Conservation (phyloP, 2,797 vertebrate species). For the Apogon talboti region DNA sequence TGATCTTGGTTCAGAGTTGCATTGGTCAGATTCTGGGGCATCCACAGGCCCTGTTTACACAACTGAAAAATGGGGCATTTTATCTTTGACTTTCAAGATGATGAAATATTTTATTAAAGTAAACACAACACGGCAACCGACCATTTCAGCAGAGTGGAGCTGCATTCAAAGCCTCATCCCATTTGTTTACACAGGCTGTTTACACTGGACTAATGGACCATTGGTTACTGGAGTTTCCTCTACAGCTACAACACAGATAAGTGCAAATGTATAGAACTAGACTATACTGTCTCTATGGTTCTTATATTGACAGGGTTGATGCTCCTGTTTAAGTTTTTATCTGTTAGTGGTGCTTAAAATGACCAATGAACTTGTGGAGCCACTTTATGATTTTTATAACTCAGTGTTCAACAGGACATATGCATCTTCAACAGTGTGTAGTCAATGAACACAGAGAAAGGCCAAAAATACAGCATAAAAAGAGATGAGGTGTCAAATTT, state of each 20-base stretch:
- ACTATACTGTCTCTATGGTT: too few species aligned
- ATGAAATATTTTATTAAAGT: conserved; percentile 45
- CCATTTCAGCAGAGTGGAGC: conserved; percentile 17
- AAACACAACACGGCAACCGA: conserved; percentile 29
- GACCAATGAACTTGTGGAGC: too few species aligned
- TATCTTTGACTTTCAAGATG: conserved; percentile 37
- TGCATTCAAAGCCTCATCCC: conserved; percentile 20
- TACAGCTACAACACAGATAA: conserved; percentile 8
- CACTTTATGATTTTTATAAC: too few species aligned
- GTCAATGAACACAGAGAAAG: too few species aligned
- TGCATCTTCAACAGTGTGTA: too few species aligned
- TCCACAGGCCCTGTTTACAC: conserved; percentile 22
- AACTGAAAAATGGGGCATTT: conserved; percentile 23
- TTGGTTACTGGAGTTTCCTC: conserved; percentile 12
- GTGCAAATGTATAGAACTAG: neutral
- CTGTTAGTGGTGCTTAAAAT: too few species aligned
- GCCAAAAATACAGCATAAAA: too few species aligned
- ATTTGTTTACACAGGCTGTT: conserved; percentile 45
- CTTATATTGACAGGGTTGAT: too few species aligned
- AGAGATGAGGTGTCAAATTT: too few species aligned
- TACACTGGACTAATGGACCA: conserved; percentile 46
- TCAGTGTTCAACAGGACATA: too few species aligned
- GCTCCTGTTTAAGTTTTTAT: too few species aligned
- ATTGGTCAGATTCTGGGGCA: neutral
- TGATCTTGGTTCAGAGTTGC: conserved; percentile 7